Base-by-base conservation (phyloP, 1,140 invertebrate genomes). In the Marisa cornuarietis region DNA sequence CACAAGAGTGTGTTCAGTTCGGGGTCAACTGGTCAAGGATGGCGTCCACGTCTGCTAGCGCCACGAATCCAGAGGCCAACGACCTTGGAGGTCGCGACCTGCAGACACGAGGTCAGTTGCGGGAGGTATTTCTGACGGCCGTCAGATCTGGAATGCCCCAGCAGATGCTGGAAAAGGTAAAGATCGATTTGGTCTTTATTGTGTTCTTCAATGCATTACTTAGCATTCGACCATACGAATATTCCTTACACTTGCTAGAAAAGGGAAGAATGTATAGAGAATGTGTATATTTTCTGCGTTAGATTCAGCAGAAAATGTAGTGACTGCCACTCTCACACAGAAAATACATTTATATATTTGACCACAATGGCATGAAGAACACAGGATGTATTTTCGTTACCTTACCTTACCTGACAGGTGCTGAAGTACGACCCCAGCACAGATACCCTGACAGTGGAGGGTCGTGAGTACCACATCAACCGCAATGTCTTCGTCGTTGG, bases 401-500 rank as follows among this genome's bases (percentile, higher is more conserved):
- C 6, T 58, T 58, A 8, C 54, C 4, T 6, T 58, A 18, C 16
- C 11, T 58, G 54, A 58, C 52, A 80, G 79, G 52, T 68, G 24
- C 61, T 80, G 6, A 49, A 68, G 49, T 76, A 68, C 52, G 52
- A 80, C 72, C 65, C 79, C 10, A 66, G 20, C 24, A 51, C 71
- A 18, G 42, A n/a, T 20, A 79, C 58, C 11, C 76, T 89, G 24
- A 73, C 71, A 16, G 85, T 90, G 16, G 80, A 83, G 18, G 83
- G 79, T 18, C 76, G 74, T 5, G 65, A 82, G 49, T 91, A 89
- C 81, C 3, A 52, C 1, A 31, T 91, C 0, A 79, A 89, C 24
- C 83, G 91, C 22, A 92, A 92, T 87, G 87, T 92, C 2, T 90
- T 92, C 83, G 83, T 97, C 3, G 93, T 97, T 79, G 97, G 96